Percentiles rank a stretch among this genome's conserved stretches.
These are phyloP conservation scores for Dicaeum eximium DNA, from an alignment of 2,113 vertebrate genomes.

Conservation along the genomic window DNA sequence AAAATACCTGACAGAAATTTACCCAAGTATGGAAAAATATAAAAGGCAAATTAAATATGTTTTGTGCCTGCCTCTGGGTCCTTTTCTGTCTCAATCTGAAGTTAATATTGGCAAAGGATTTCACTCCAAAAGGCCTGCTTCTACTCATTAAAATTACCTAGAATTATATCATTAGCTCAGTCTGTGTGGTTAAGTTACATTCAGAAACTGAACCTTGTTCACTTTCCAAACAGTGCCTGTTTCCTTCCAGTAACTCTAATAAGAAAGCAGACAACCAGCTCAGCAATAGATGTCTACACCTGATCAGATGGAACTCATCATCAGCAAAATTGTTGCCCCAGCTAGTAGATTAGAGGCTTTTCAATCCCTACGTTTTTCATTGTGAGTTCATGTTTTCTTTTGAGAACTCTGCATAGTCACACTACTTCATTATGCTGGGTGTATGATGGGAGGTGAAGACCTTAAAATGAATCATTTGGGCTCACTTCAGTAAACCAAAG, in stretches of 20 bases:
- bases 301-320: background rate
- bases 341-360: background rate
- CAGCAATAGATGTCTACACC: background rate
- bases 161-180: background rate
- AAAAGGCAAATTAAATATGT: background rate
- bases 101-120: background rate
- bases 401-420: background rate
- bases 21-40: background rate
- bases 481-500: background rate
- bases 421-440: background rate
- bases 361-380: background rate
- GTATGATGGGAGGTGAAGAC: background rate
- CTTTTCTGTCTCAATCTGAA: background rate
- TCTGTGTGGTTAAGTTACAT: background rate
- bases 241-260: background rate
- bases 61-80: background rate
- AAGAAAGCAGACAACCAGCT: background rate
- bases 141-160: slow-evolving; percentile 6
- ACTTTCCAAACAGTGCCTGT: background rate
- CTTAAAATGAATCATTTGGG: slow-evolving; percentile 24
- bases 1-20: background rate
- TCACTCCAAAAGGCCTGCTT: background rate
- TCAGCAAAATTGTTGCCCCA: background rate
- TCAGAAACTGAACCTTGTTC: background rate
- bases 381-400: background rate